Base-by-base conservation (phyloP, 2,888 invertebrate species). In the Leptinotarsa rubiginosa region DNA sequence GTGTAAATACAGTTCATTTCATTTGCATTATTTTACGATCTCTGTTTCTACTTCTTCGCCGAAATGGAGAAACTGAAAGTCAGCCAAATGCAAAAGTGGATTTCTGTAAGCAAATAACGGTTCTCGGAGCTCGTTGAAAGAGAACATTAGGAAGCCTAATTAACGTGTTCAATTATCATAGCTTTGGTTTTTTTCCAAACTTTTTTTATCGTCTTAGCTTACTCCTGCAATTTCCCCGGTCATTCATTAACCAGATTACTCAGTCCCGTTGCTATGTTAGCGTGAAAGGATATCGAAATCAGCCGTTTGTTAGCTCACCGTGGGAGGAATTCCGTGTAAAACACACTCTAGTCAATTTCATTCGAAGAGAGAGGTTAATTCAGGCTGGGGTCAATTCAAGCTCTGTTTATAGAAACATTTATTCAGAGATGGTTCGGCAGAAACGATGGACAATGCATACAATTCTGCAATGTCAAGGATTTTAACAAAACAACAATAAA, bases 111-210 rank as follows among this genome's bases (percentile, higher is more conserved):
- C 81, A 81, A 83, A 83, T 80, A 83, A 81, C 79, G 78, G 77
- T 25, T 66, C 62, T 54, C 54, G 20, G 56, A 81, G 79, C 80
- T 81, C 77, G 70, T 79, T 79, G 73, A 75, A 80, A 77, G 78
- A 76, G 80, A 81, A 79, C 82, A 82, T 82, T 84, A 81, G 80
- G 78, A 79, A 79, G 78, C 74, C 80, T 81, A 84, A 84, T 84
- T 84, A 84, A 82, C 82, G 81, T 80, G 83, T 82, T 82, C 81
- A 81, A 83, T 83, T 83, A 82, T 77, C 81, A 79, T 80, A 80
- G 77, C 72, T 79, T 76, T 70, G 75, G 77, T 77, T 81, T 80
- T 79, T 80, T 72, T 74, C 70, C 72, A 71, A 73, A 70, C 71
- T 81, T 80, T 80, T 56, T 80, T 74, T 75, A 73, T 77, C 67